Evolutionary conservation across 2,797 vertebrate species (phyloP), one percentile per base, ranked within the genome.

Genomic region (Eulemur albifrons): DNA sequence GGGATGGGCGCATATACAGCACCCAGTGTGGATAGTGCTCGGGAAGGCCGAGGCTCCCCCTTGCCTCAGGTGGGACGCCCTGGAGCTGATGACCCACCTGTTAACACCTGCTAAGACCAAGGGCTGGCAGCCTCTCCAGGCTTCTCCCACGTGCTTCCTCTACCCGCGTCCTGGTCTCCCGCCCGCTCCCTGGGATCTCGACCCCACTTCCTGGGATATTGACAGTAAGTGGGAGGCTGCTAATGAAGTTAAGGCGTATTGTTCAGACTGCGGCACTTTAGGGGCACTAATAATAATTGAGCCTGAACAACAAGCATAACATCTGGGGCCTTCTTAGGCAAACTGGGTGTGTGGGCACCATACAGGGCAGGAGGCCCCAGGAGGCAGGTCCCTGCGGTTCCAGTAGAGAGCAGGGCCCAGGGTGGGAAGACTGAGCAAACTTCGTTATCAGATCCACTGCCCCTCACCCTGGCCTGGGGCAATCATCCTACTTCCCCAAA

Each of bases 401-500:
- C 23, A 73, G 45, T n/a, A 84, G 21, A 40, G n/a, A 50, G 25
- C 69, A 72, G 17, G 5, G 13, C 54, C 27, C 52, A 45, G 12
- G 4, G 23, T 6, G 84, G 59, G 30, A 88, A 23, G 14, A 61
- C 11, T 52, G 70, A 93, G 69, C 30, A 70, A 73, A 30, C 27
- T 23, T 86, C 15, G 2, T 90, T 90, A 95, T 92, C 88, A 88
- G 52, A 27, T 86, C 5, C 0, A 1, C 17, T 38, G 8, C 27
- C 17, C 21, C 20, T 21, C 25, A 21, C 48, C 14, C 4, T 23
- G 9, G 32, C 69, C 72, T 96, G 96, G 84, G 21, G 94, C 90
- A 97, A 97, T 72, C 73, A 80, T 30, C 50, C 25, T 6, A 96
- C 94, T 97, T 97, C 96, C 93, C 79, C 65, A 35, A 57, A 96